Evolutionary conservation across 2,888 invertebrate genomes (phyloP).

Genomic region (Calameuta pallipes): DNA sequence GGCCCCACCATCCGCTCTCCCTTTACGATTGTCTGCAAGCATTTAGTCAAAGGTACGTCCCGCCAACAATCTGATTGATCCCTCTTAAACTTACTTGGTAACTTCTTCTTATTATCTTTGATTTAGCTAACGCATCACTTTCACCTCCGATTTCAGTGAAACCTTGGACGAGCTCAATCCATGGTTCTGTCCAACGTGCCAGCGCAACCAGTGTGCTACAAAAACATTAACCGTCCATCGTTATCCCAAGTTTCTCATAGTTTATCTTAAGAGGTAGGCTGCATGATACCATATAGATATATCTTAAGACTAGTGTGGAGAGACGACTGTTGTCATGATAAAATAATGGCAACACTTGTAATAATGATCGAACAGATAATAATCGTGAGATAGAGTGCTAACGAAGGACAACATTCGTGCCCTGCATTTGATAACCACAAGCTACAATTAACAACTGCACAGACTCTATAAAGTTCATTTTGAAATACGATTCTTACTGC

Average conservation of each 20-base stretch:
- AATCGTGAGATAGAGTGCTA: not conserved
- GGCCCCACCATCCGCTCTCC: constrained; percentile 69
- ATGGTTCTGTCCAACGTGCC: constrained; percentile 75
- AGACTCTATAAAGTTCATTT: not conserved
- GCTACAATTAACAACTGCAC: not conserved
- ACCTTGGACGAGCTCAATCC: constrained; percentile 74
- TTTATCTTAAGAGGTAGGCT: constrained; percentile 71
- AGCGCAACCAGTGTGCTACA: constrained; percentile 72
- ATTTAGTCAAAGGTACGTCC: constrained; percentile 70
- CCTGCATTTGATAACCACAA: not conserved
- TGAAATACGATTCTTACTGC: not conserved
- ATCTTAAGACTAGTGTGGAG: not conserved
- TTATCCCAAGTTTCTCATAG: constrained; percentile 74
- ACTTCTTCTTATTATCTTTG: not conserved
- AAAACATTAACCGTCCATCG: constrained; percentile 75
- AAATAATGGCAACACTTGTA: not conserved
- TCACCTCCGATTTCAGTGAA: constrained; percentile 66
- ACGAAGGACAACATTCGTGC: too few species aligned
- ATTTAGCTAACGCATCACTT: not conserved
- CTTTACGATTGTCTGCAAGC: constrained; percentile 73
- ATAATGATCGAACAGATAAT: not conserved
- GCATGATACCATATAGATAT: not conserved
- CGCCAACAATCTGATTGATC: not conserved
- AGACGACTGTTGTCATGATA: too few species aligned
- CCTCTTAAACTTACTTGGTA: not conserved